Base-by-base conservation (phyloP, 2,888 invertebrate species). In the Autographa gamma region DNA sequence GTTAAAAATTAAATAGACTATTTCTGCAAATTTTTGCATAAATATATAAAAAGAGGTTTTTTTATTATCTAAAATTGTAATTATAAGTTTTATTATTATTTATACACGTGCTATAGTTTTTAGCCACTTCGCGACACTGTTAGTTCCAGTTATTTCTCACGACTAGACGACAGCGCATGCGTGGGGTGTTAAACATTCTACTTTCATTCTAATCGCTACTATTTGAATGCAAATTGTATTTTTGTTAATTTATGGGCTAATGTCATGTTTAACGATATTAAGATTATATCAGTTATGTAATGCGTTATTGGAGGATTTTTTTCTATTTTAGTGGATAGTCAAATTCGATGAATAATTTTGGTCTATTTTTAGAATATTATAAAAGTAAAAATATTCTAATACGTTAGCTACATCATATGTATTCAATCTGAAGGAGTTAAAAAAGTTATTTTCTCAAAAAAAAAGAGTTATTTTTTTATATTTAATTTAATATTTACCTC, bases 81-180 rank as follows among this genome's bases (percentile, higher is more conserved):
- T 31, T 69, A 34, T 82, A 38, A 38, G 34, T 38, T 38, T 11
- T 76, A 73, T 72, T 73, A 71, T 25, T 62, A 78, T 52, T 64
- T 64, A 69, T 64, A 86, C 86, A 86, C 93, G 93, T 93, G 93
- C 89, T 90, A 76, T 81, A 84, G 87, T 87, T 88, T 89, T 90
- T 90, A 91, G 86, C 86, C 86, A 64, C 86, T 69, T 67, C 91
- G 86, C 92, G 90, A 82, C 83, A 94, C 93, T 93, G 92, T 80
- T 82, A 71, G 73, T 81, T 82, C 86, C 93, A 93, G 92, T 80
- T 83, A 71, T 73, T 81, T 83, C 86, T 85, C 81, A 78, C 87
- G 86, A 85, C 85, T 84, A 87, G 83, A 76, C 82, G 85, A 86
- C 75, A 75, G 78, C 83, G 80, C 74, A 71, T 76, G 87, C 85